Base-by-base conservation (phyloP, 2,113 vertebrate species). In the Cryptoleucopteryx plumbea region DNA sequence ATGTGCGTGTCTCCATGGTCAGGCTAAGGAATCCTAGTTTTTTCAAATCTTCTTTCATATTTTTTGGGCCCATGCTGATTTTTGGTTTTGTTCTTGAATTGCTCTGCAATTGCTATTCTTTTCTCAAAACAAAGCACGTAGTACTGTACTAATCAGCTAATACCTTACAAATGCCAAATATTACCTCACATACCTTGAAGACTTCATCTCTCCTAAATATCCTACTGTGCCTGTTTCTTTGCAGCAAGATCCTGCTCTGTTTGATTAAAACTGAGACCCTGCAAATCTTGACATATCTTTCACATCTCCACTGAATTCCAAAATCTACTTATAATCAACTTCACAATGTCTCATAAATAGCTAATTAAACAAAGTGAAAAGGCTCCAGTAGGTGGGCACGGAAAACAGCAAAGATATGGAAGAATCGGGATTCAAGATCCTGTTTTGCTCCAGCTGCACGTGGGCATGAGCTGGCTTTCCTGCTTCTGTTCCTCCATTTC, bases 1-100 rank as follows among this genome's bases (percentile, higher is more conserved):
- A 77, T 0, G 0, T 16, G 3, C 5, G 0, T 5, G 5, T 42
- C 40, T 82, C 71, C 26, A 25, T 5, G 16, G 45, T 53, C 40
- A 34, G 15, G 20, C 26, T 80, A 82, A 67, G 38, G 29, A 82
- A 86, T 45, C 13, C 9, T 43, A 38, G 20, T 68, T 93, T 50
- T 25, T 62, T 62, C 72, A 78, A 83, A 62, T 42, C 8, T 22
- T 66, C 42, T 21, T 52, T 65, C 32, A 21, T 31, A 34, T 53
- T 53, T 58, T 90, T 66, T 34, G 93, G 67, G 31, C 13, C 55
- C 52, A 42, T 15, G 6, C 1, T 48, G 18, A 47, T 59, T 82
- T 88, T 68, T 77, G 7, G 25, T 45, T 17, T 36, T 67, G 25
- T 63, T 83, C 45, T 21, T 27, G 11, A 82, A n/a, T 19, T 63